phyloP scores from a whole-genome alignment of 2,888 invertebrate genomes.

The Ochropacha duplaris region DNA sequence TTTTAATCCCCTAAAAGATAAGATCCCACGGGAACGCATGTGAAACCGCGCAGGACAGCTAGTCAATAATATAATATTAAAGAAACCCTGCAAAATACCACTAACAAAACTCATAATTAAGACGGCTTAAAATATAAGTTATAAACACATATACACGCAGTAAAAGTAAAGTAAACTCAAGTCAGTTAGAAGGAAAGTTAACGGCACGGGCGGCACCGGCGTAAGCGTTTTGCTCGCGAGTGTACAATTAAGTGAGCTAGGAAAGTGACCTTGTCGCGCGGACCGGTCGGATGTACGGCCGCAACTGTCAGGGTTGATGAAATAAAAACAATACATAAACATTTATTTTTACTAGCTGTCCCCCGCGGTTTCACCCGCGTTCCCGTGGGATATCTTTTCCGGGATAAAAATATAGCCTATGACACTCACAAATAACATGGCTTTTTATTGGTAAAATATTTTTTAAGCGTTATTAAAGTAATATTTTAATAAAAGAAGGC shows the following conservation, averaged over 20 bases:
- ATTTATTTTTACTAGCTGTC: too few species aligned
- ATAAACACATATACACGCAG: neutral
- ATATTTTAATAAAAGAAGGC: too few species aligned
- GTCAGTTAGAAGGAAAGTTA: neutral
- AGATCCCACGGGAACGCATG: too few species aligned
- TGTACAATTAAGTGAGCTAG: slow-evolving; percentile 4
- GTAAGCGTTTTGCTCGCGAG: neutral
- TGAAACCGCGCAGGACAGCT: neutral
- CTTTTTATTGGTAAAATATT: too few species aligned
- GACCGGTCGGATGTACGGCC: slow-evolving; percentile 14
- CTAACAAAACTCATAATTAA: neutral
- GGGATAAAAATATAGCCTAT: too few species aligned
- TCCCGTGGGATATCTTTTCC: too few species aligned
- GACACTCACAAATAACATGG: too few species aligned
- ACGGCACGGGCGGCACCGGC: neutral
- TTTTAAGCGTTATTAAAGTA: too few species aligned
- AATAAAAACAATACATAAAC: too few species aligned
- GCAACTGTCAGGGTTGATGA: neutral
- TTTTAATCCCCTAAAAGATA: too few species aligned
- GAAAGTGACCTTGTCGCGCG: slow-evolving; percentile 21
- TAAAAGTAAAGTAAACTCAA: neutral
- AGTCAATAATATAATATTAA: neutral
- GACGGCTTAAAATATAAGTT: neutral
- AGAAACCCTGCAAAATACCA: neutral
- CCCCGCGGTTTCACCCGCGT: too few species aligned